Conservation (phyloP, 2,888 invertebrate species). For the Penaeus monodon region DNA sequence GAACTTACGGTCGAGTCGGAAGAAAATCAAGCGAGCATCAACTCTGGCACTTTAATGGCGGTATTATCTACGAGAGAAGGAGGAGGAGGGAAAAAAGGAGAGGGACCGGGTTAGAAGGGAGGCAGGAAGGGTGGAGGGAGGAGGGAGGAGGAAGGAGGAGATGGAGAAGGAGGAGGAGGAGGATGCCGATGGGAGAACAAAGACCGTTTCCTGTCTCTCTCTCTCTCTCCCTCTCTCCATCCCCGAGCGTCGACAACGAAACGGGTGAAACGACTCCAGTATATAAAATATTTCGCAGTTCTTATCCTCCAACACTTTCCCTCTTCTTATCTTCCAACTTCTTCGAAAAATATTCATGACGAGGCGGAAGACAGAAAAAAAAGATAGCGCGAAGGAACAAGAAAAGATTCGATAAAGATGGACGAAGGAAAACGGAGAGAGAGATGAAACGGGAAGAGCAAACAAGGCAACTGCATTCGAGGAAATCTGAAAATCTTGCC, state of each 20-base stretch:
- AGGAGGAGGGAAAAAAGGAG: constrained; percentile 9
- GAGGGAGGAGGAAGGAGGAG: constrained; percentile 7
- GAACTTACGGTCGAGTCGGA: no score
- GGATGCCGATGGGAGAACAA: constrained; percentile 53
- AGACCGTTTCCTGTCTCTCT: constrained; percentile 59
- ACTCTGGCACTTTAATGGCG: no score
- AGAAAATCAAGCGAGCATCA: no score
- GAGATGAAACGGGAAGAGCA: not conserved
- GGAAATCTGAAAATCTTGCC: no score
- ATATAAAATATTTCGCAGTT: constrained; percentile 15
- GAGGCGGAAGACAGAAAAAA: no score
- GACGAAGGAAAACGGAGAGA: not conserved
- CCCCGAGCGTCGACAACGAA: constrained; percentile 6
- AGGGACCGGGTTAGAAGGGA: not conserved
- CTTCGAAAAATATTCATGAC: no score
- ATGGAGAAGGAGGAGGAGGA: constrained; percentile 27
- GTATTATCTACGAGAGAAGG: not conserved
- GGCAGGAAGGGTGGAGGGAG: not conserved
- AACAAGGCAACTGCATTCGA: not conserved
- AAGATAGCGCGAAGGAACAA: not conserved
- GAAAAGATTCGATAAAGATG: not conserved
- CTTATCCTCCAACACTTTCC: not conserved
- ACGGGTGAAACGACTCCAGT: constrained; percentile 22
- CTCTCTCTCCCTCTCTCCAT: constrained; percentile 20
- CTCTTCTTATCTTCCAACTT: no score